Percentiles rank a stretch among this genome's conserved stretches.
phyloP scores from a whole-genome alignment of 2,797 vertebrate genomes.

The Mormyrops boulengeri region DNA sequence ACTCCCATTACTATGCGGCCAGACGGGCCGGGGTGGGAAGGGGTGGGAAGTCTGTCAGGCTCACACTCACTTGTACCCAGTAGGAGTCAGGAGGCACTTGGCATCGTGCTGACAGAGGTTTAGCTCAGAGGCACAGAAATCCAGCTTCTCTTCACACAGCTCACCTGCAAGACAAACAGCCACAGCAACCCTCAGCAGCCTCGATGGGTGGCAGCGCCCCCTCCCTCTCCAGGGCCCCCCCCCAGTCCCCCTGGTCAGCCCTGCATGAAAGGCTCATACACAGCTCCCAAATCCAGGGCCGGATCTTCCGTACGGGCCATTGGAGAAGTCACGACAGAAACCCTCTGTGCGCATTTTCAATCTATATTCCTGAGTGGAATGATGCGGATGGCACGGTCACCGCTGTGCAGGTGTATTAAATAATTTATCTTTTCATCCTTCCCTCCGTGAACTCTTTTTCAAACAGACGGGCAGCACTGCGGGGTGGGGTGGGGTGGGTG shows the following conservation, averaged over 20 bases:
- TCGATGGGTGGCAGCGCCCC: neutral
- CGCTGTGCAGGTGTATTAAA: slow-evolving; percentile 22
- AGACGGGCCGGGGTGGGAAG: neutral
- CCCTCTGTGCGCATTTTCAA: slow-evolving; percentile 12
- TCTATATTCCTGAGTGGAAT: slow-evolving; percentile 1
- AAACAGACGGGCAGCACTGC: slow-evolving; percentile 10
- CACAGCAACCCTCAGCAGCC: slow-evolving; percentile 7
- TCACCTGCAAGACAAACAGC: slow-evolving; percentile 73
- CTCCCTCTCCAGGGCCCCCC: neutral
- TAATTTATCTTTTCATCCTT: slow-evolving; percentile 19
- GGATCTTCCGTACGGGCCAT: neutral
- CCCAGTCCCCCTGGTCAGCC: neutral
- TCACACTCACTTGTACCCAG: slow-evolving; percentile 86
- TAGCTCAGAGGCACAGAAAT: slow-evolving; percentile 88
- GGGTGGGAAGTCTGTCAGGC: neutral
- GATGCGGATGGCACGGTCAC: neutral
- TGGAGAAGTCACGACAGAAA: neutral
- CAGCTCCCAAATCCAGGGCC: neutral
- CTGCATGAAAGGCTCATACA: neutral
- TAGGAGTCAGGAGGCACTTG: slow-evolving; percentile 84
- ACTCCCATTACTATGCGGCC: neutral
- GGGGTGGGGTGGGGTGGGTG: neutral
- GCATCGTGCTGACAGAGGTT: slow-evolving; percentile 95
- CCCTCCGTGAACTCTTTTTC: slow-evolving; percentile 14
- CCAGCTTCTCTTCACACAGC: slow-evolving; percentile 91